phyloP scores from a whole-genome alignment of 2,888 invertebrate genomes.

The Incurvaria masculella region DNA sequence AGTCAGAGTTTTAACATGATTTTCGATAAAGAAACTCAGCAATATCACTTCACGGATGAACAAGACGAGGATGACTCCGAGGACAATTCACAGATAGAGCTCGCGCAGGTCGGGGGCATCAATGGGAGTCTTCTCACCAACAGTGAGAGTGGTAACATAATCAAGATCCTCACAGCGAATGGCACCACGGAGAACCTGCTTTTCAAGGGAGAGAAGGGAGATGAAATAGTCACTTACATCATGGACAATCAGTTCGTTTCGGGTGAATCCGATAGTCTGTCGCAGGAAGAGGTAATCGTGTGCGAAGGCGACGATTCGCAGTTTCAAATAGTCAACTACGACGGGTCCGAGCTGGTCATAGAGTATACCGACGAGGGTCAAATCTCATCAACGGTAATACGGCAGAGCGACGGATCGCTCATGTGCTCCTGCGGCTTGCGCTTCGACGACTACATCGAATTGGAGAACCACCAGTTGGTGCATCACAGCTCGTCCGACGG shows the following conservation, averaged over 20 bases:
- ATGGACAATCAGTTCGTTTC: conserved; percentile 29
- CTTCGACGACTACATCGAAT: conserved; percentile 38
- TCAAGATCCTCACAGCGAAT: conserved; percentile 34
- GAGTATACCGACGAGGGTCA: conserved; percentile 46
- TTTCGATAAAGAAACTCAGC: neutral
- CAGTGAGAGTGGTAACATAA: conserved; percentile 17
- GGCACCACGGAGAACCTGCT: conserved; percentile 23
- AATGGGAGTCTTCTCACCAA: neutral
- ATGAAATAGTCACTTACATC: conserved; percentile 28
- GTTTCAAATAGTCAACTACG: conserved; percentile 44
- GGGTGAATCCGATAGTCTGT: conserved; percentile 27
- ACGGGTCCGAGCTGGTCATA: conserved; percentile 44
- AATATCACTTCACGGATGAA: neutral
- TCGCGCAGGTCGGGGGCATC: neutral
- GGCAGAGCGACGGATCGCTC: conserved; percentile 42
- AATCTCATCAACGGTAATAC: conserved; percentile 34
- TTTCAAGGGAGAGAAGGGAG: neutral
- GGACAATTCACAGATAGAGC: neutral
- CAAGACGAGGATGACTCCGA: neutral
- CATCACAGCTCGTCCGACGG: conserved; percentile 32
- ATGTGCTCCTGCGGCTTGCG: conserved; percentile 47
- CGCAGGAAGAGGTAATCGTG: conserved; percentile 36
- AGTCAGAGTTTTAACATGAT: neutral
- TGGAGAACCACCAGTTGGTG: conserved; percentile 40
- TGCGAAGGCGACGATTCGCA: conserved; percentile 40